Evolutionary conservation across 2,113 vertebrate genomes (phyloP), one percentile per base, ranked within the genome.

Genomic region (Morone saxatilis): DNA sequence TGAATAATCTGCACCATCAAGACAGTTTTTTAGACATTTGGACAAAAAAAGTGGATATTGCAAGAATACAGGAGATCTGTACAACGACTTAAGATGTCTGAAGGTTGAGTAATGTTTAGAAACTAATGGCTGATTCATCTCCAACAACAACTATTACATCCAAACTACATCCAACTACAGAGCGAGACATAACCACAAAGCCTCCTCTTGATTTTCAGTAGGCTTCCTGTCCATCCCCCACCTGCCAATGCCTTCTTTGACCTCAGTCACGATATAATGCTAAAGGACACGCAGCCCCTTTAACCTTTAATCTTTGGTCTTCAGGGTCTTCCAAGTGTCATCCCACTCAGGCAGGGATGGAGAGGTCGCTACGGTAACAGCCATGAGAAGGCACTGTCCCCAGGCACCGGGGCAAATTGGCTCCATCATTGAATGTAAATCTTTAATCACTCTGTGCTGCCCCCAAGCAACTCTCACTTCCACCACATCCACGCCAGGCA

Each of bases 401-500:
- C 43, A 4, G 53, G 59, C 41, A 31, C 7, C 16, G 1, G 7
- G 54, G 73, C 71, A 85, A 85, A 80, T 76, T 85, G 71, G 65
- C 71, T 83, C 62, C 71, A 76, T 12, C 72, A 43, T 63, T 2
- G 25, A 88, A 79, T 80, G 71, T 80, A 84, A 78, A 81, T 76
- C 57, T 67, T 81, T 77, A 91, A 91, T 85, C 71, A 75, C 43
- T 25, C 8, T 25, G 53, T 51, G 20, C 17, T 6, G n/a, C 57
- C 59, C 22, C 20, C 47, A 7, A 60, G 80, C 47, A 13, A 25
- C 63, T 61, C 69, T 71, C 72, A 80, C 75, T 63, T 83, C 65
- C 0, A 43, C 19, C 61, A 38, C 71, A 13, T 70, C 70, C 38
- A 85, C 56, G 22, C 78, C 78, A 80, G 5, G 51, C 3, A 14